Conservation (phyloP, 2,113 vertebrate species). For the Sinosuthora webbiana region DNA sequence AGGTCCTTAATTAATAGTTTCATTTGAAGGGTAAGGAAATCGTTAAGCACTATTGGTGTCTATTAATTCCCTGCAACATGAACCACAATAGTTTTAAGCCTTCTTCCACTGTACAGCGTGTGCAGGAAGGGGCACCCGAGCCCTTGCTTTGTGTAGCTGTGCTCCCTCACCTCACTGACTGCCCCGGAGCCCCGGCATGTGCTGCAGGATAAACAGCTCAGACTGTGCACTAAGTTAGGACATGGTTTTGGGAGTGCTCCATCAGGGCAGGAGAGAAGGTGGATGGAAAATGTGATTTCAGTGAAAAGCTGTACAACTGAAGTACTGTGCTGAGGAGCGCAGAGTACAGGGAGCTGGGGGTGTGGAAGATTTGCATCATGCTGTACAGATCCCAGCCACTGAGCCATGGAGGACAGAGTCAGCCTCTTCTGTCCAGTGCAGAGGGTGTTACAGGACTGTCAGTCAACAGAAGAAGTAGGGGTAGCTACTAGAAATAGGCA, state of each 20-base stretch:
- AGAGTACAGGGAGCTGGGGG: not conserved
- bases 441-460: not conserved
- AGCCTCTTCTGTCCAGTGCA: not conserved
- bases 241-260: not conserved
- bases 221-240: not conserved
- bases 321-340: not conserved
- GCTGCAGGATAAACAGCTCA: not conserved
- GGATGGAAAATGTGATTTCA: not conserved
- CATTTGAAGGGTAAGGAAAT: slow-evolving; percentile 38
- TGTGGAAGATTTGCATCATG: not conserved
- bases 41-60: slow-evolving; percentile 31
- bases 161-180: not conserved
- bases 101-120: not conserved
- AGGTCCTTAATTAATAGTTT: slow-evolving; percentile 47
- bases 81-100: not conserved
- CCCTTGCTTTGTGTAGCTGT: not conserved
- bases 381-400: not conserved
- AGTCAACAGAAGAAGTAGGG: not conserved
- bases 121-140: not conserved
- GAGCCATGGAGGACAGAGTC: not conserved
- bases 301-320: not conserved
- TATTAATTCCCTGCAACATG: not conserved
- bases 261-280: not conserved
- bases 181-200: not conserved
- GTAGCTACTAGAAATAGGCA: not conserved